Percentiles rank a stretch among this genome's conserved stretches.
These are phyloP conservation scores for Garrulus glandarius DNA, from an alignment of 2,797 vertebrate species.

Conservation along the genomic window DNA sequence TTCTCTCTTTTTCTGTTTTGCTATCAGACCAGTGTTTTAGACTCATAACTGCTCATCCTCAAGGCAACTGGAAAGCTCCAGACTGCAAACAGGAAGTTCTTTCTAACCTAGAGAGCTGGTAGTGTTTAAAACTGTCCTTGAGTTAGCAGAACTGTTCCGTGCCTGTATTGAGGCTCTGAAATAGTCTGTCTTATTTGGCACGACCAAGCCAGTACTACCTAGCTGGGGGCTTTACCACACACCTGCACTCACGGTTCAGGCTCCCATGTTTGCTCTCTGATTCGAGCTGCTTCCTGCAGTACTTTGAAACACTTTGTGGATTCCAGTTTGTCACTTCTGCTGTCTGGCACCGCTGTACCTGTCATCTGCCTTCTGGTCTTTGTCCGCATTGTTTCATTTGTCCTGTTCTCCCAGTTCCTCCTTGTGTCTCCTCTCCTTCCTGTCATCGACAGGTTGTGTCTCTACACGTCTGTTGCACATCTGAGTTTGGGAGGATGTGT, in stretches of 20 bases:
- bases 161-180: background rate
- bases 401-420: constrained; percentile 19
- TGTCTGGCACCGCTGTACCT: background rate
- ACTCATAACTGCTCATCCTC: background rate
- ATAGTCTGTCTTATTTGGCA: background rate
- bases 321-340: background rate
- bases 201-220: rapidly evolving
- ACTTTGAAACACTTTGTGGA: background rate
- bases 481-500: constrained; percentile 49
- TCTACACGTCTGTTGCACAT: constrained; percentile 52
- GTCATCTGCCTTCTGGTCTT: constrained; percentile 55
- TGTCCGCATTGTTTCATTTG: constrained; percentile 1
- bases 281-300: background rate
- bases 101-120: background rate
- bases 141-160: background rate
- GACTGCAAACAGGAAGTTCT: background rate
- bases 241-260: background rate
- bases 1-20: background rate
- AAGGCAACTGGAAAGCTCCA: background rate
- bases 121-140: background rate
- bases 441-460: constrained; percentile 46
- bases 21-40: background rate
- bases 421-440: constrained; percentile 1
- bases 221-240: background rate
- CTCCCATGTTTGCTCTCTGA: background rate